phyloP scores from a whole-genome alignment of 2,888 invertebrate genomes.

The Smittia aterrima region DNA sequence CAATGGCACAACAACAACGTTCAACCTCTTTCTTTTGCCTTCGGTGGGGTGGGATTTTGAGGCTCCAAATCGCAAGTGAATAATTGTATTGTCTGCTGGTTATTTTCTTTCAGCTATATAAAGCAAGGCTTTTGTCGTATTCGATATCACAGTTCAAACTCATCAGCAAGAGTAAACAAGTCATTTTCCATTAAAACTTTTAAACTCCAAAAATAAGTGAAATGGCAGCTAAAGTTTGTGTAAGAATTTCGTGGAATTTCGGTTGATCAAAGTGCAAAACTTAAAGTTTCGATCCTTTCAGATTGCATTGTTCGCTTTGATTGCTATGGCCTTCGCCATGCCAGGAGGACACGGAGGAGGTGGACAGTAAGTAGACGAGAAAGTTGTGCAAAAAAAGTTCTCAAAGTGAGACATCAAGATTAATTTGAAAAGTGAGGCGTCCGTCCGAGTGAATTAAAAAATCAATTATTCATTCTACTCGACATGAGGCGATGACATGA shows the following conservation, averaged over 20 bases:
- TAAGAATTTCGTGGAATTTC: background rate
- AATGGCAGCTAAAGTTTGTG: slow-evolving; percentile 35
- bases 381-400: background rate
- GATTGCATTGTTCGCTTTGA: slow-evolving; percentile 5
- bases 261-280: background rate
- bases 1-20: background rate
- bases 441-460: too few species aligned
- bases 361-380: slow-evolving; percentile 29
- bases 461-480: too few species aligned
- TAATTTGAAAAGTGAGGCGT: background rate
- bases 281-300: background rate
- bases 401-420: background rate
- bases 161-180: slow-evolving; percentile 28
- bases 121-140: slow-evolving; percentile 35
- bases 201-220: background rate
- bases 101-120: slow-evolving; percentile 28
- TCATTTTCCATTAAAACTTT: background rate
- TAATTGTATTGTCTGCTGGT: background rate
- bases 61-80: slow-evolving; percentile 34
- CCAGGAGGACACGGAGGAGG: slow-evolving; percentile 17
- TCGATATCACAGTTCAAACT: slow-evolving; percentile 30
- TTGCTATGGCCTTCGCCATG: background rate
- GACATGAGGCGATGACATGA: background rate
- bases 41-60: slow-evolving; percentile 31
- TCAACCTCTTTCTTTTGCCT: slow-evolving; percentile 9